Evolutionary conservation across 2,797 vertebrate species (phyloP).

Genomic region (Labroides dimidiatus): DNA sequence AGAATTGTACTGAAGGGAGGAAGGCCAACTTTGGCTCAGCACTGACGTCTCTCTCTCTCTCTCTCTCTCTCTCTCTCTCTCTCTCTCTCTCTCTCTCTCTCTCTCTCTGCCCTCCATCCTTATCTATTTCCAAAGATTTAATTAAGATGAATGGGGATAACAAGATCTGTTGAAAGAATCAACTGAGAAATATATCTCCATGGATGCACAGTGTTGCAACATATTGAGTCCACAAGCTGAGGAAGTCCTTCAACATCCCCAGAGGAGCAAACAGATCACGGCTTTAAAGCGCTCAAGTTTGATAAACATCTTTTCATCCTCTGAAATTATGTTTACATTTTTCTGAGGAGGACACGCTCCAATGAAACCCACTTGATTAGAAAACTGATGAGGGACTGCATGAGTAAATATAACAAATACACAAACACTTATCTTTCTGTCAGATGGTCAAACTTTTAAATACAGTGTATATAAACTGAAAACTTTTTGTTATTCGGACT

Average conservation of each 20-base stretch:
- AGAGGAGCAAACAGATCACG: not conserved
- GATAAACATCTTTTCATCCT: conserved; percentile 28
- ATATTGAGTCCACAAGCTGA: not conserved
- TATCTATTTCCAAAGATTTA: conserved; percentile 1
- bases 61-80: too few species aligned
- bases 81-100: too few species aligned
- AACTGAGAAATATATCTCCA: not conserved
- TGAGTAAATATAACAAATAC: conserved; percentile 20
- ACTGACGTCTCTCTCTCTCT: not conserved
- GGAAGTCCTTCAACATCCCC: not conserved
- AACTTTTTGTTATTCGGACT: not conserved
- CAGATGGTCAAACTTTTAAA: not conserved
- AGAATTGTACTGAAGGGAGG: not conserved
- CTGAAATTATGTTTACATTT: conserved; percentile 16
- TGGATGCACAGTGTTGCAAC: not conserved
- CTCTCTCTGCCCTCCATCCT: too few species aligned
- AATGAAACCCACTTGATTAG: conserved; percentile 30
- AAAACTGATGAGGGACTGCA: conserved; percentile 10
- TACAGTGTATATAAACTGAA: not conserved
- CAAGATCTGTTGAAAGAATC: not conserved
- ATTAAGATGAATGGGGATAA: not conserved
- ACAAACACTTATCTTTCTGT: not conserved
- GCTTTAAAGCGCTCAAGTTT: not conserved
- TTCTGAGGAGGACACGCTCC: not conserved
- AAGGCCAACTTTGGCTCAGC: not conserved